A percentile compares a stretch with the other conserved stretches of the same genome.
phyloP scores from a whole-genome alignment of 2,888 invertebrate genomes.

The Chaetogeoica ovagalla region DNA sequence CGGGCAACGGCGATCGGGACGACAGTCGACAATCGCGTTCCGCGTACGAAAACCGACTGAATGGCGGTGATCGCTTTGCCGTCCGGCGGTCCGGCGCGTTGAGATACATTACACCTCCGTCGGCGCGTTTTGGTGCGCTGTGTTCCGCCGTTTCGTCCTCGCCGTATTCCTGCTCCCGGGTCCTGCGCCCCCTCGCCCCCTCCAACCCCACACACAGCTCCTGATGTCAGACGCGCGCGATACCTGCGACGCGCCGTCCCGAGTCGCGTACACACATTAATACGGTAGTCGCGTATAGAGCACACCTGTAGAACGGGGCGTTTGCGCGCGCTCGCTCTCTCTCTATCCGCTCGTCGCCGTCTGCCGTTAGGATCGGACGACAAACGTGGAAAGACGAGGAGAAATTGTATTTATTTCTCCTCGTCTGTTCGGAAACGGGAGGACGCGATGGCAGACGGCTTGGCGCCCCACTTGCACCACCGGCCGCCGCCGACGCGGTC shows the following conservation, averaged over 20 bases:
- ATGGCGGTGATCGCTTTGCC: constrained; percentile 28
- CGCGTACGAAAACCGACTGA: constrained; percentile 50
- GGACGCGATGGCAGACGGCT: background rate
- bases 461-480: background rate
- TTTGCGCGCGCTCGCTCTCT: too few species aligned
- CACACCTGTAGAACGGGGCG: too few species aligned
- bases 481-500: background rate
- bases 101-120: constrained; percentile 7
- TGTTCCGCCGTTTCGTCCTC: background rate
- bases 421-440: background rate
- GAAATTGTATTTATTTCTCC: background rate
- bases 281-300: too few species aligned
- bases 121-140: background rate
- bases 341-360: too few species aligned
- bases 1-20: too few species aligned
- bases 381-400: too few species aligned
- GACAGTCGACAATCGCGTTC: constrained; percentile 35
- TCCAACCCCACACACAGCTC: background rate
- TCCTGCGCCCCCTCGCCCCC: background rate
- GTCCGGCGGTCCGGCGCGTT: constrained; percentile 49
- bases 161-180: background rate
- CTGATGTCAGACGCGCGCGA: background rate
- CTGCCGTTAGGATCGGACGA: too few species aligned
- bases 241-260: too few species aligned
- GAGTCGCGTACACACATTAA: too few species aligned